Base-by-base conservation (phyloP, 1,140 invertebrate species). In the Daktulosphaira vitifoliae region DNA sequence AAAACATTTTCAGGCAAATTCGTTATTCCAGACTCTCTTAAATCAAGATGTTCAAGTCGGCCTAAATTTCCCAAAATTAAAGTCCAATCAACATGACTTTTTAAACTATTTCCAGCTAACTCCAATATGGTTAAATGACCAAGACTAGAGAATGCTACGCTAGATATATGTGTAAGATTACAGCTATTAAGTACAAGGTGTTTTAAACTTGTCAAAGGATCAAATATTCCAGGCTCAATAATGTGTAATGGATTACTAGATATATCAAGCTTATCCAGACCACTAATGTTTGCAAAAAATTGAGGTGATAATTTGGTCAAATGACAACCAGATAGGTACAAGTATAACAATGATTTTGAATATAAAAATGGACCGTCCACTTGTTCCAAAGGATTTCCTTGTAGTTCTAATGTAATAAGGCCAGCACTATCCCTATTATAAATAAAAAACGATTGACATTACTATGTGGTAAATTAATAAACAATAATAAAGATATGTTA, bases 241-340 rank as follows among this genome's bases (percentile, higher is more conserved):
- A 71, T 74, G 44, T 74, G 73, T 1, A 87, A 73, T 5, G 84
- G 82, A 74, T 87, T 87, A 49, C 81, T 74, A n/a, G 84, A 86
- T 7, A 87, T 72, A 71, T 86, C 83, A 2, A 86, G 75, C 20
- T 80, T 84, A 29, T 80, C 83, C 33, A 87, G 72, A 20, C 83
- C 78, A 0, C 81, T 82, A 20, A 82, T 78, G 68, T 85, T 84
- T 65, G 79, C 76, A 72, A 87, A 86, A 72, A 87, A 87, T 48
- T 80, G 75, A 9, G 77, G 70, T 68, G 81, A 82, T 53, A 86
- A 77, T 23, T 72, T 73, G 4, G 76, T 75, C 37, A 87, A 74
- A 20, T 79, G 80, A 71, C 83, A 86, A 37, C 77, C 79, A 71
- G 81, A 85, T 59, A 86, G 76, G 71, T 87, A 84, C 26, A 87